phyloP scores from a whole-genome alignment of 2,888 invertebrate species.

The Formica aserva region DNA sequence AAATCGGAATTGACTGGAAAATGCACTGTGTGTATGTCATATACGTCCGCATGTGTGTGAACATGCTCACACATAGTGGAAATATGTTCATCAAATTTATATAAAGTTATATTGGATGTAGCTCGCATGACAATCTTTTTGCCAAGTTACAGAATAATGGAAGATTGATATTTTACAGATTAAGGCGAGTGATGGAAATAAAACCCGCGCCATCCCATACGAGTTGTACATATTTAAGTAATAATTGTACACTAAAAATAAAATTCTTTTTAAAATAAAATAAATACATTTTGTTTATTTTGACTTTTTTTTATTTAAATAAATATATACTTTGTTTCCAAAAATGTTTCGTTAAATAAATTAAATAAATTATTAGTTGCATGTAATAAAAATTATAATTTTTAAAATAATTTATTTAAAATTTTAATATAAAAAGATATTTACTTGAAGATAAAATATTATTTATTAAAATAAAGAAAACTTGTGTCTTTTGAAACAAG shows the following conservation, averaged over 20 bases:
- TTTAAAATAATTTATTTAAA: no score
- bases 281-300: no score
- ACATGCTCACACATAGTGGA: not conserved
- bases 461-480: no score
- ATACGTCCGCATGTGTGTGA: not conserved
- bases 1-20: constrained; percentile 5
- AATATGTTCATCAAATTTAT: not conserved
- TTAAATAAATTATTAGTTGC: no score
- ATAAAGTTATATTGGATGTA: not conserved
- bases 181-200: not conserved
- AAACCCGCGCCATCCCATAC: not conserved
- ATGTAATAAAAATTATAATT: no score
- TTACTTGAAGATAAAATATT: no score
- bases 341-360: no score
- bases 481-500: no score
- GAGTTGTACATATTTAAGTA: not conserved
- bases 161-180: not conserved
- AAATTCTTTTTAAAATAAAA: no score
- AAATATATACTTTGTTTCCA: no score
- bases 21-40: not conserved
- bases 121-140: not conserved
- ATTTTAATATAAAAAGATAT: no score
- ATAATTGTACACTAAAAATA: not conserved
- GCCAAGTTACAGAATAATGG: not conserved
- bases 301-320: no score